Evolutionary conservation across 23 tunicate species (phyloP), one percentile per base, ranked within the genome.

Genomic region (Phallusia fumigata): DNA sequence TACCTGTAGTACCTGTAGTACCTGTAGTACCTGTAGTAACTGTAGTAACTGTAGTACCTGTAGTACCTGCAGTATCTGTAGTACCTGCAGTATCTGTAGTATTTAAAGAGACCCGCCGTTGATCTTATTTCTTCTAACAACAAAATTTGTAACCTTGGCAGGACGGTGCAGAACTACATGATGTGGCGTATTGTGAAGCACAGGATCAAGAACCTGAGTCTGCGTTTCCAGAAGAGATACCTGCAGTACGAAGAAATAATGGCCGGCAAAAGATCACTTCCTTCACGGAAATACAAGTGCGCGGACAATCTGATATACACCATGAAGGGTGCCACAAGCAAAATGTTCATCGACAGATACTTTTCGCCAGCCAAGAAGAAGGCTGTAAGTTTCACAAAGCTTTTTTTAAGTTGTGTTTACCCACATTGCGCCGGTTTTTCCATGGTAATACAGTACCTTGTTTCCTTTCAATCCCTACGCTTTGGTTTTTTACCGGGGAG

Each of bases 151-250:
- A 6, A 21, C 5, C 47, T 40, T 40, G 5, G 10, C 26, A 58
- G 81, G 31, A 36, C 78, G 0, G 35, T 94, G 22, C 98, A 89
- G 50, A 94, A 94, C 90, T 94, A 89, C 88, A 79, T 94, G 90
- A 88, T 94, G 30, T 94, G 98, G 98, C 77, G 86, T 32, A 52
- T 86, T 3, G 98, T 94, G 32, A 89, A 89, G 64, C 89, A 79
- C 53, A 84, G 98, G 32, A 79, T 94, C 73, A 47, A 65, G 36
- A 82, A 86, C 75, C 82, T 94, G 28, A 79, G 88, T 31, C 2
- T 22, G 0, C 44, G 76, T 0, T 89, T 89, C 65, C 33, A 65
- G 76, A 19, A 74, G 35, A 40, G 89, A 18, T 74, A 82, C 30
- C 80, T 86, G 22, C 33, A 82, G 65, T 89, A 75, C 65, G 52